Percentiles rank a stretch among this genome's conserved stretches.
Evolutionary conservation across 2,888 invertebrate species (phyloP).

Genomic region (Seira sanloemensis): DNA sequence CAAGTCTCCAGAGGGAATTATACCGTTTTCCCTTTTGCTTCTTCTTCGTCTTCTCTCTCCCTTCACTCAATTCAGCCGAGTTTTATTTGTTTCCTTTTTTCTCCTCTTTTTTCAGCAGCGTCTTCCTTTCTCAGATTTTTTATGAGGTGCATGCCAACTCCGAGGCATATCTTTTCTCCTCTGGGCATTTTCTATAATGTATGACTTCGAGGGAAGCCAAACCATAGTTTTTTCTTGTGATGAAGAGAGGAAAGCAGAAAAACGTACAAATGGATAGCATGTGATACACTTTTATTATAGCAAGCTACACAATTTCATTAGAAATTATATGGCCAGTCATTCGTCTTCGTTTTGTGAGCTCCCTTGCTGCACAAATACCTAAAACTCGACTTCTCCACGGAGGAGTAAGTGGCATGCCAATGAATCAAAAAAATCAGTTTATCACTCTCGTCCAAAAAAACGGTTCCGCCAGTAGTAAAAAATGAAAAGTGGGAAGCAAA

Average conservation of each 20-base stretch:
- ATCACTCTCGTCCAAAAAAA: background rate
- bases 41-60: background rate
- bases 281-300: background rate
- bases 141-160: background rate
- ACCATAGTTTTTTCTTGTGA: background rate
- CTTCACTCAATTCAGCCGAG: background rate
- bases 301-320: background rate
- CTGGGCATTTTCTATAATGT: slow-evolving; percentile 1
- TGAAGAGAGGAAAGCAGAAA: background rate
- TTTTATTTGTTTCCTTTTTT: slow-evolving; percentile 1
- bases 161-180: background rate
- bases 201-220: background rate
- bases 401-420: background rate
- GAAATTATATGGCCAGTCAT: background rate
- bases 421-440: background rate
- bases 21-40: slow-evolving; percentile 36
- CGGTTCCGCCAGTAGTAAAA: background rate
- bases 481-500: background rate
- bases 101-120: background rate
- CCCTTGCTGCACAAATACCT: background rate
- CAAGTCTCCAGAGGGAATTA: slow-evolving; percentile 52
- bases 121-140: background rate
- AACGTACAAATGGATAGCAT: background rate
- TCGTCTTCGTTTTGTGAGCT: background rate
- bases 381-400: background rate